Evolutionary conservation across 2,888 invertebrate genomes (phyloP), one percentile per base, ranked within the genome.

Genomic region (Oscheius sp.): DNA sequence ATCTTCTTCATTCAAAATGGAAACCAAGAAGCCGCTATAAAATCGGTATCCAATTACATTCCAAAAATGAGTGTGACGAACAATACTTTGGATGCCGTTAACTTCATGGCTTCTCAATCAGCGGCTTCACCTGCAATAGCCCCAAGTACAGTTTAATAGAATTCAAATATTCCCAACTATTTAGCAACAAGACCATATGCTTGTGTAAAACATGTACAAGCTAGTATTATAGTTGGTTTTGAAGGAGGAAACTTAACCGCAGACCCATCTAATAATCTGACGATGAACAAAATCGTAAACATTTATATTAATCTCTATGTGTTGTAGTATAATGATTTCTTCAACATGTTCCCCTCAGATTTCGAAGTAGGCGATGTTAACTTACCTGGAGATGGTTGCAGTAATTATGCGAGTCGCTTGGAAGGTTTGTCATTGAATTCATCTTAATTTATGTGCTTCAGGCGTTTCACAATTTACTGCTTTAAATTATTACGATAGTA

Each of bases 151-250:
- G n/a, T n/a, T n/a, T n/a, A n/a, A n/a, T n/a, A n/a, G n/a, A n/a
- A n/a, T n/a, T n/a, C n/a, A n/a, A n/a, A n/a, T n/a, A n/a, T n/a
- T n/a, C n/a, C n/a, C n/a, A n/a, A n/a, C 24, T 38, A 8, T 26
- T 57, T 22, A 41, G 44, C 44, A 28, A 4, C 8, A 14, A n/a
- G 44, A 41, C 5, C 24, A n/a, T 44, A 41, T 14, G 38, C 59
- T 9, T 59, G 59, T 44, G 59, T 59, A 17, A 59, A 59, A n/a
- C 41, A 59, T 14, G 38, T 24, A 1, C 59, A 59, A 44, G 41
- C 44, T n/a, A 44, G 28, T 44, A 44, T 59, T 14, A 44, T 14
- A 44, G 26, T 44, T 14, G 26, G 20, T 0, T 26, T 26, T 44
- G 59, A 59, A 59, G 9, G 9, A 1, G 41, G 44, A 1, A 44